A percentile compares a stretch with the other conserved stretches of the same genome.
Evolutionary conservation across 2,797 vertebrate species (phyloP).

Genomic region (Enteromius afrohamiltoni): DNA sequence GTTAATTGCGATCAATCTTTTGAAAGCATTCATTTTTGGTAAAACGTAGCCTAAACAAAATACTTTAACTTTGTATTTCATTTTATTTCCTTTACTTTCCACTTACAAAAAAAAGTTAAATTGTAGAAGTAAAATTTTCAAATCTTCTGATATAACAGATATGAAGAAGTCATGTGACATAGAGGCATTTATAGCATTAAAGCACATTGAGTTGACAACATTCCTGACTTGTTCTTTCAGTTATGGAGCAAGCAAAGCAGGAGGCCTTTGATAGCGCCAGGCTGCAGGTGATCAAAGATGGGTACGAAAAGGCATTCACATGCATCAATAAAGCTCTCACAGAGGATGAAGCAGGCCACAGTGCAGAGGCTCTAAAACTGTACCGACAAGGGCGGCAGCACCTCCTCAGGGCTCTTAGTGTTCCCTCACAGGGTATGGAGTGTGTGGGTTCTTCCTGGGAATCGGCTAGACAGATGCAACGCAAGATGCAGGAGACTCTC

Average conservation of each 20-base stretch:
- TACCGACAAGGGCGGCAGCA: constrained; percentile 88
- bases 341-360: constrained; percentile 87
- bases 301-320: constrained; percentile 87
- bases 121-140: neutral
- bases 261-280: constrained; percentile 81
- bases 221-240: constrained; percentile 52
- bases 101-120: too few relatives aligned
- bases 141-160: neutral
- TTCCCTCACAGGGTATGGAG: constrained; percentile 78
- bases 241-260: constrained; percentile 82
- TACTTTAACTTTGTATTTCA: too few relatives aligned
- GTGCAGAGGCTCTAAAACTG: constrained; percentile 80
- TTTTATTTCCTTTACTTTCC: too few relatives aligned
- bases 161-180: neutral
- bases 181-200: neutral
- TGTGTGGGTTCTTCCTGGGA: constrained; percentile 85
- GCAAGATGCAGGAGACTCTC: constrained; percentile 93
- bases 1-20: too few relatives aligned
- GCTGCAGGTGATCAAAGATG: constrained; percentile 89
- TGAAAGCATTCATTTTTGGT: too few relatives aligned
- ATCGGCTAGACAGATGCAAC: constrained; percentile 89
- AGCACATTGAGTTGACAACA: neutral
- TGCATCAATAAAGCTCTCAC: constrained; percentile 89
- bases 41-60: too few relatives aligned
- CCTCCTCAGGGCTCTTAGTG: constrained; percentile 83